Conservation (phyloP, 2,888 invertebrate genomes). For the Hofmannophila pseudospretella region DNA sequence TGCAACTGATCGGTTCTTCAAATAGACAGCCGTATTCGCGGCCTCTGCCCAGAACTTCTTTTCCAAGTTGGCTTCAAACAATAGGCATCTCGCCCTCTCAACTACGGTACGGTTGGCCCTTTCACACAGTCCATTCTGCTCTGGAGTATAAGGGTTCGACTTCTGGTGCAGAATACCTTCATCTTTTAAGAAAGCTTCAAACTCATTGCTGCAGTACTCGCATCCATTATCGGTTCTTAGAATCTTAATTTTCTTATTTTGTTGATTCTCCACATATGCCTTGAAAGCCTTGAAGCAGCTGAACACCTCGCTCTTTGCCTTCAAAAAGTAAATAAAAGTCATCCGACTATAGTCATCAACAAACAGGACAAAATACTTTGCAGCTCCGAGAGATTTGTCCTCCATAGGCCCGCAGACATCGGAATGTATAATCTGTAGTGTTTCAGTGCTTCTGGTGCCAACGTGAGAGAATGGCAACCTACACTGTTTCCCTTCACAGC, state of each 20-base stretch:
- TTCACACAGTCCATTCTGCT: conserved; percentile 28
- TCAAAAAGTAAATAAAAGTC: conserved; percentile 27
- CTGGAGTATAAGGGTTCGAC: conserved; percentile 26
- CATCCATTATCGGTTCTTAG: conserved; percentile 11
- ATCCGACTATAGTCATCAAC: conserved; percentile 28
- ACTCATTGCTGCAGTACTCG: conserved; percentile 10
- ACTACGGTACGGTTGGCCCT: conserved; percentile 13
- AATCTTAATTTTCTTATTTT: conserved; percentile 21
- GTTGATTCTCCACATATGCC: conserved; percentile 26
- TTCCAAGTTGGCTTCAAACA: conserved; percentile 14
- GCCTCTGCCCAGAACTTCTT: conserved; percentile 20
- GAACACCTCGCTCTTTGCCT: conserved; percentile 24
- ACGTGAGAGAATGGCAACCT: no score
- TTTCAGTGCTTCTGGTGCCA: no score
- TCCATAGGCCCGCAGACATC: conserved; percentile 28
- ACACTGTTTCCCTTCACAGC: no score
- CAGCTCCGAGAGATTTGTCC: conserved; percentile 17
- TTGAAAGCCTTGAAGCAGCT: conserved; percentile 22
- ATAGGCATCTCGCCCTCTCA: conserved; percentile 11
- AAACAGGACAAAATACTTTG: conserved; percentile 26
- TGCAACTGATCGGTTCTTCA: conserved; percentile 15
- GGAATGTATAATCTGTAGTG: no score
- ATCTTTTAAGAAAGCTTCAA: no score
- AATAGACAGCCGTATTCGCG: conserved; percentile 14
- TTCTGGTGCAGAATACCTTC: conserved; percentile 31